These are phyloP conservation scores for pig (Sus scrofa) DNA, from an alignment of 2,113 vertebrate species.

Conservation along the genomic window DNA sequence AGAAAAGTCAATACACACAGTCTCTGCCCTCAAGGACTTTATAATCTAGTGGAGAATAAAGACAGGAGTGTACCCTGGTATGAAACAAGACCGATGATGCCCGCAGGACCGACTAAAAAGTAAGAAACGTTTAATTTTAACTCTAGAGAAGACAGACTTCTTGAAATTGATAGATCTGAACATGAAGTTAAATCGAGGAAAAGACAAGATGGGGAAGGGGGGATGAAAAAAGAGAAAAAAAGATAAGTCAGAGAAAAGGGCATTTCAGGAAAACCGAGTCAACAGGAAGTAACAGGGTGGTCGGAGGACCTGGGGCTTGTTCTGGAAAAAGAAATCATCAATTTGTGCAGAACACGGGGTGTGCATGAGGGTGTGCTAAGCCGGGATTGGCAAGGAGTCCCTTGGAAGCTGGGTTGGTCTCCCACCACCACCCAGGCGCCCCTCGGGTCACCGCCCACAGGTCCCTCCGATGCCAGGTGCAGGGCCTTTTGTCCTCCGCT, in stretches of 20 bases:
- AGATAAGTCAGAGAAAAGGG: neutral
- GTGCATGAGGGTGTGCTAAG: accelerated
- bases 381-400: neutral
- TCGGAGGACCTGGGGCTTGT: neutral
- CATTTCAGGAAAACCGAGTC: neutral
- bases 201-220: accelerated
- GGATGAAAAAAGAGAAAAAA: neutral
- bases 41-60: neutral
- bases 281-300: neutral
- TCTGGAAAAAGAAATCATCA: neutral
- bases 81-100: neutral
- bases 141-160: neutral
- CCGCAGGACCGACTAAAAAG: neutral
- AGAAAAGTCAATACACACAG: neutral
- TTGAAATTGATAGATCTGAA: neutral
- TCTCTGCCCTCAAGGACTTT: neutral
- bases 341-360: neutral
- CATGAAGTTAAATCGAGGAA: neutral
- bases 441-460: neutral
- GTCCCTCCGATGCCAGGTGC: neutral
- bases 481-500: conserved; percentile 57
- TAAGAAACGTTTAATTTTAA: conserved; percentile 47
- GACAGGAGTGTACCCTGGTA: neutral
- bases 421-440: too few species aligned
- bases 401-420: neutral